Base-by-base conservation (phyloP, 2,888 invertebrate species). In the Ornithoptera alexandrae region DNA sequence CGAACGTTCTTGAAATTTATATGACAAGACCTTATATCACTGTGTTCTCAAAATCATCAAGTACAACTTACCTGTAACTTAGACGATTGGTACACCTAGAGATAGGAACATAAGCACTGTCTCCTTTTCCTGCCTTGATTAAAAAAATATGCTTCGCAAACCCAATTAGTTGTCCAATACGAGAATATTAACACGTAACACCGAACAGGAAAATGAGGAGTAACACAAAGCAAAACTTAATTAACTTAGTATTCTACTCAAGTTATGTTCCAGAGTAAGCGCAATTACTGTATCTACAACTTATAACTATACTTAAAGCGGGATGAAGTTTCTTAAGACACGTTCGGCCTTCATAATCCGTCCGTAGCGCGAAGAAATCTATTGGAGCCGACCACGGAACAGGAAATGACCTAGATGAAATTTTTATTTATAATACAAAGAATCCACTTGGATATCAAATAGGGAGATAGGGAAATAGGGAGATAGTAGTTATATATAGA, bases 221-320 rank as follows among this genome's bases (percentile, higher is more conserved):
- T 57, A 65, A 65, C 53, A 65, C 15, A 39, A 58, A 65, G 65
- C 57, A 57, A 39, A 65, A 18, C 42, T 65, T 65, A 65, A 65
- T 65, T 65, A 65, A 65, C 65, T 65, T 58, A 58, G 65, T 65
- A 65, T 65, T 65, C 58, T 57, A 8, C 12, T 17, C 65, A 65
- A 65, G 65, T 57, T 65, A 58, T 58, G 65, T 56, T 58, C 42
- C 39, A 57, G 36, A 20, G 65, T 58, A 36, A 65, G 39, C 58
- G 42, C 42, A 65, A 65, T 65, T 65, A 65, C 57, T 39, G 65
- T 65, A 65, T 58, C 65, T 39, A 65, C 65, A 65, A 65, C 22
- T 57, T 65, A 57, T 65, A 65, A 65, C 57, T 58, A 58, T 65
- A 65, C 22, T 65, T 57, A 18, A 56, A 57, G n/a, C 42, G 15